Conservation (phyloP, 2,797 vertebrate genomes). For the Macroramphosus scolopax region DNA sequence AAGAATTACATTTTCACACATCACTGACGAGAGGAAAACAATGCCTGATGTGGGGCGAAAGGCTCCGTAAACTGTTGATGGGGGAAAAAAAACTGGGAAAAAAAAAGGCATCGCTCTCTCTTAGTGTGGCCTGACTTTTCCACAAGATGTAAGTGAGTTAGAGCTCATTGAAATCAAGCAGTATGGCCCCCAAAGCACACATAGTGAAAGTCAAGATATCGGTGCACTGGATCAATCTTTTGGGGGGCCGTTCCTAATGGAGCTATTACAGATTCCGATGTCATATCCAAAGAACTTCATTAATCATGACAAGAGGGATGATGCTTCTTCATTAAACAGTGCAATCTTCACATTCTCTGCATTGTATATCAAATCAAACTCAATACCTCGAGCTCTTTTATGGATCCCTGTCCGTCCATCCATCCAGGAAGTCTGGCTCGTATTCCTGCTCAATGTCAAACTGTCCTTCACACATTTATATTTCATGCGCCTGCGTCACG, state of each 20-base stretch:
- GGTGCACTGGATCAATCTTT: slow-evolving; percentile 51
- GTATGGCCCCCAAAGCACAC: slow-evolving; percentile 59
- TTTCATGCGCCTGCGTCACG: neutral
- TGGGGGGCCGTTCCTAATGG: slow-evolving; percentile 51
- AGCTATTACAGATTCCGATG: slow-evolving; percentile 52
- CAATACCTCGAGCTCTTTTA: slow-evolving; percentile 17
- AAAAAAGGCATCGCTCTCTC: slow-evolving; percentile 49
- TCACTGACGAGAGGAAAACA: slow-evolving; percentile 66
- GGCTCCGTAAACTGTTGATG: slow-evolving; percentile 65
- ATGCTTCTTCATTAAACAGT: slow-evolving; percentile 22
- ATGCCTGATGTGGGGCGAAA: slow-evolving; percentile 57
- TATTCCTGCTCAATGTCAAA: slow-evolving; percentile 8
- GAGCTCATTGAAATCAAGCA: slow-evolving; percentile 62
- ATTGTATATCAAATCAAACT: slow-evolving; percentile 20
- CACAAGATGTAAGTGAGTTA: slow-evolving; percentile 66
- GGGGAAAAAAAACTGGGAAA: too few relatives aligned
- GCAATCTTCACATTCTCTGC: slow-evolving; percentile 18
- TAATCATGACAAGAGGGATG: slow-evolving; percentile 52
- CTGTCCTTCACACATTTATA: slow-evolving; percentile 14
- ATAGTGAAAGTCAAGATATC: slow-evolving; percentile 53
- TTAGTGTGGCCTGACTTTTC: slow-evolving; percentile 41
- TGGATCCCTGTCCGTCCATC: slow-evolving; percentile 14
- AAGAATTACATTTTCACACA: slow-evolving; percentile 71
- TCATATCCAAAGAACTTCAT: slow-evolving; percentile 62
- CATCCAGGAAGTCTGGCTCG: slow-evolving; percentile 10